phyloP scores from a whole-genome alignment of 2,797 vertebrate species.

The Macropus fuliginosus region DNA sequence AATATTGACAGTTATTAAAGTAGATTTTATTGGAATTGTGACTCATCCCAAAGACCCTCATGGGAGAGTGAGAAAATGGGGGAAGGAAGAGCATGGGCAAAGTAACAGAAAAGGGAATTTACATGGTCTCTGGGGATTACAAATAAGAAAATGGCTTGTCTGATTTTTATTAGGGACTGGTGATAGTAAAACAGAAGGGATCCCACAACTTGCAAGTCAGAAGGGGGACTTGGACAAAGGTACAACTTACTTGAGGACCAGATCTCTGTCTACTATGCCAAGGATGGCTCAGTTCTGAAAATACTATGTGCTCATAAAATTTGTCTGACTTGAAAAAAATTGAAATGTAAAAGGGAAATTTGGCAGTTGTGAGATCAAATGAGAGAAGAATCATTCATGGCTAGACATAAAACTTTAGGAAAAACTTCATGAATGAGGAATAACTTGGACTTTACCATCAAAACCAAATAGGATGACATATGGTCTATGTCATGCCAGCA shows the following conservation, averaged over 20 bases:
- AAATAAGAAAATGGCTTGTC: neutral
- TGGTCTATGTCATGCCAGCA: neutral
- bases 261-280: neutral
- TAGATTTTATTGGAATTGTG: neutral
- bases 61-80: neutral
- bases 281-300: neutral
- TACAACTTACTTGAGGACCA: neutral
- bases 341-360: neutral
- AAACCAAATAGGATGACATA: neutral
- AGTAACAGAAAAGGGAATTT: neutral
- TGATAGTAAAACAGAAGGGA: neutral
- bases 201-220: neutral
- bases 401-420: neutral
- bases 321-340: neutral
- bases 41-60: neutral
- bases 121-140: neutral
- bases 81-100: neutral
- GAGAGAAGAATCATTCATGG: neutral
- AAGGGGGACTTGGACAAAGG: neutral
- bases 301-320: neutral
- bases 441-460: neutral
- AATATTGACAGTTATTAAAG: neutral
- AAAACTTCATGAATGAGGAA: neutral
- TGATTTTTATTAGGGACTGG: neutral
- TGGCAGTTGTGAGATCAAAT: neutral